Percentiles rank a stretch among this genome's conserved stretches.
Evolutionary conservation across 2,797 vertebrate genomes (phyloP).

Genomic region (Myoxocephalus aenaeus): DNA sequence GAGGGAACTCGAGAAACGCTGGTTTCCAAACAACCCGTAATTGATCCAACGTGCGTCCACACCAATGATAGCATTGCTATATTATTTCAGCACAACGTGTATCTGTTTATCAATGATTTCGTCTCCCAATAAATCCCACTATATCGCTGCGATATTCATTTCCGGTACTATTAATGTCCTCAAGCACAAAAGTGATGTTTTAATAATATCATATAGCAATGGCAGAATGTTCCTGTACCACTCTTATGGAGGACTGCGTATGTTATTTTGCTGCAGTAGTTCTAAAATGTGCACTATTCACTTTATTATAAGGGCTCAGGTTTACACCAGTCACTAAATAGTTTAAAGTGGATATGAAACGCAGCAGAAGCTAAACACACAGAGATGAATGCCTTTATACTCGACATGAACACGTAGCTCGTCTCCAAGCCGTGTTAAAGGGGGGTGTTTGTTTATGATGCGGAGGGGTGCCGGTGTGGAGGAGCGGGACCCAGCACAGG

Average conservation of each 20-base stretch:
- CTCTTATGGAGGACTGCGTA: too few relatives aligned
- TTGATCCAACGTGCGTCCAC: conserved; percentile 14
- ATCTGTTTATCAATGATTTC: fast-evolving
- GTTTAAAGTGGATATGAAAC: neutral
- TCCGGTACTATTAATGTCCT: neutral
- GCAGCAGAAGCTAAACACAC: neutral
- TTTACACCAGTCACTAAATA: neutral
- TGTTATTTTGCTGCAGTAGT: neutral
- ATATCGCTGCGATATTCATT: neutral
- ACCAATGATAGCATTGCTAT: neutral
- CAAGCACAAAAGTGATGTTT: neutral
- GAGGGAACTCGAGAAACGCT: neutral
- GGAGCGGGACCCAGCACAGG: conserved; percentile 57
- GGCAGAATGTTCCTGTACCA: neutral
- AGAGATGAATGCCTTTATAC: neutral
- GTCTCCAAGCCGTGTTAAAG: neutral
- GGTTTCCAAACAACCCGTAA: neutral
- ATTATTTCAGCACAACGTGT: fast-evolving
- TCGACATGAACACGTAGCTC: neutral
- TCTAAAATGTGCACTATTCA: neutral
- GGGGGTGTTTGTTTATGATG: conserved; percentile 53
- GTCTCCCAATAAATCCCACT: neutral
- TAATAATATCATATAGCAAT: neutral
- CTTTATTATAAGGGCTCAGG: neutral
- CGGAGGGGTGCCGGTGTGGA: conserved; percentile 24